Base-by-base conservation (phyloP, 2,888 invertebrate species). In the Lasioglossum oenotherae region DNA sequence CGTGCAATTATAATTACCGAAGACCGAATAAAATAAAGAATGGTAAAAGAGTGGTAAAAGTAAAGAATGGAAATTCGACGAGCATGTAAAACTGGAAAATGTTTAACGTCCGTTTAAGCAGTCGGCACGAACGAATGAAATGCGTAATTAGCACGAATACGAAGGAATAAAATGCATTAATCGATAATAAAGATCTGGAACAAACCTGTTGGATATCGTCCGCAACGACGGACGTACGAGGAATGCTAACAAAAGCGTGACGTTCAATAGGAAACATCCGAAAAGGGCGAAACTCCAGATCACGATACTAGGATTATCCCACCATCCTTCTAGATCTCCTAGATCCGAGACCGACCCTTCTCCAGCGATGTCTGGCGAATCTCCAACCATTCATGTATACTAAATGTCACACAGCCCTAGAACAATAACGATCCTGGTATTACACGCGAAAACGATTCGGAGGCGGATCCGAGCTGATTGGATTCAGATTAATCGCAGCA, bases 161-260 rank as follows among this genome's bases (percentile, higher is more conserved):
- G 49, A 49, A 49, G 2, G 67, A 67, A 67, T 10, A 2, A 38
- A 71, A 71, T 41, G 10, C 23, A 69, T 12, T 38, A 41, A 41
- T 67, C 27, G 67, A 23, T 0, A 14, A 14, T 44, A 19, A 19
- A 57, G 12, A 78, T n/a, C 0, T 12, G 19, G 35, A 6, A 90
- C 96, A 96, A 95, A 97, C 97, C 97, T 96, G 96, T 98, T 98
- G 83, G 98, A 98, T 92, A 98, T 97, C 89, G 97, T 98, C 93
- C 98, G 96, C 75, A 98, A 96, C 74, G 97, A 97, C 77, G 98
- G 97, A 90, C 97, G 96, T 92, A 97, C 96, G 94, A 97, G 96
- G 95, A 98, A 98, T 76, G 98, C 97, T 90, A 98, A 95, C 90
- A 98, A 96, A 81, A 98, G 97, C 90, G 97, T 96, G 75, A 96